Percentiles rank a stretch among this genome's conserved stretches.
Evolutionary conservation across 2,888 invertebrate genomes (phyloP).

Genomic region (Dysmachus trigonus): DNA sequence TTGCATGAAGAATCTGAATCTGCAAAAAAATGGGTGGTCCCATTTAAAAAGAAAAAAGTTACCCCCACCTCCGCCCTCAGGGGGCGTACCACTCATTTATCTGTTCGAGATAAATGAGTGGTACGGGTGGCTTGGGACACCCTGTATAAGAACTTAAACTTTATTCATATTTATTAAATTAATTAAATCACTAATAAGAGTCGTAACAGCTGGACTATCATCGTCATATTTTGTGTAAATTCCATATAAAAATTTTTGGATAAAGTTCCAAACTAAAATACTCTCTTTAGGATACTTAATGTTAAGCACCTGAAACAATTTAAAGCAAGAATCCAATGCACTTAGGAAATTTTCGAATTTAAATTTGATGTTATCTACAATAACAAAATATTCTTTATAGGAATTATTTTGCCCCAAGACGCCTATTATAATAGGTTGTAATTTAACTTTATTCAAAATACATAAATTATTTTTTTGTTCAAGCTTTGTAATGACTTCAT

Average conservation of each 20-base stretch:
- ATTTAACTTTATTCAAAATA: background rate
- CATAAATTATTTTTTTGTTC: background rate
- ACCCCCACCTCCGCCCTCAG: too few species aligned
- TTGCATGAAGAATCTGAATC: too few species aligned
- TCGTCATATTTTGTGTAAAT: background rate
- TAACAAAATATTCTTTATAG: background rate
- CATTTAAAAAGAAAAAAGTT: too few species aligned
- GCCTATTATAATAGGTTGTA: background rate
- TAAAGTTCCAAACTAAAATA: background rate
- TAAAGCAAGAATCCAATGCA: background rate
- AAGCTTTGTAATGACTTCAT: background rate
- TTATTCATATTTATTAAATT: background rate
- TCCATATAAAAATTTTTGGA: background rate
- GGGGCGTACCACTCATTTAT: too few species aligned
- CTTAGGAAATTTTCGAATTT: background rate
- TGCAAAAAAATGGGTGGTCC: too few species aligned
- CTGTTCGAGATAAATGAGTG: too few species aligned
- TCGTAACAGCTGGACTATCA: background rate
- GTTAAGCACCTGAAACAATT: background rate
- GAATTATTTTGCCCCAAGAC: background rate
- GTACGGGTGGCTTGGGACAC: too few species aligned
- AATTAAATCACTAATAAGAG: background rate
- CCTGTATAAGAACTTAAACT: background rate
- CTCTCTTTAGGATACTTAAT: background rate
- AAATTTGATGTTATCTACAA: background rate